Evolutionary conservation across 2,113 vertebrate species (phyloP).

Genomic region (Phrynosoma platyrhinos): DNA sequence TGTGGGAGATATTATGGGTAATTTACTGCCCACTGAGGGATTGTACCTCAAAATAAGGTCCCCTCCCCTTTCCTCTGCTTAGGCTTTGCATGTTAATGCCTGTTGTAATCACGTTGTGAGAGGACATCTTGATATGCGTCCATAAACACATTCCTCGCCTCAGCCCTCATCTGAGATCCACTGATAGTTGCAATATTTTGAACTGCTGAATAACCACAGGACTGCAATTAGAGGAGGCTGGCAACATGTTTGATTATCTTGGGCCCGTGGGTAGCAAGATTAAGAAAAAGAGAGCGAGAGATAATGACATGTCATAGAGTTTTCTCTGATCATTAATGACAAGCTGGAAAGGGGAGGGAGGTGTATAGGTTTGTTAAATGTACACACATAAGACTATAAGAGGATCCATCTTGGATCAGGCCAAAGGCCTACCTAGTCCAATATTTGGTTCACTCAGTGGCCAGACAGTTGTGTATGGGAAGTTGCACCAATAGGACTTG

Average conservation of each 20-base stretch:
- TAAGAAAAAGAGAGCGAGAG: constrained; percentile 53
- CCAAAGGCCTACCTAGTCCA: too few species aligned
- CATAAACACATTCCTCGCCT: constrained; percentile 49
- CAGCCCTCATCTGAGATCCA: constrained; percentile 51
- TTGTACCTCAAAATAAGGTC: constrained; percentile 69
- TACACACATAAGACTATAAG: constrained; percentile 51
- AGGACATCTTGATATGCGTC: constrained; percentile 56
- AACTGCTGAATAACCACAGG: constrained; percentile 44
- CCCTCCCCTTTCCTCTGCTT: constrained; percentile 38
- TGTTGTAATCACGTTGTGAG: constrained; percentile 51
- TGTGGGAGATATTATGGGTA: constrained; percentile 71
- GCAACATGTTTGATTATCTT: constrained; percentile 61
- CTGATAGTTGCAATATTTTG: constrained; percentile 49
- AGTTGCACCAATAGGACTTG: too few species aligned
- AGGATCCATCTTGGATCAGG: constrained; percentile 24
- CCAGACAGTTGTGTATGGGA: too few species aligned
- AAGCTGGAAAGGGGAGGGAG: background rate
- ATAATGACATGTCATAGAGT: constrained; percentile 57
- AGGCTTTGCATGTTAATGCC: constrained; percentile 64
- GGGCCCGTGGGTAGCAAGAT: constrained; percentile 58
- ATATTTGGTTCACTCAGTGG: too few species aligned
- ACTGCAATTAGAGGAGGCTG: constrained; percentile 47
- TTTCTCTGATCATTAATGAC: constrained; percentile 66
- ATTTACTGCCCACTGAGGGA: constrained; percentile 69
- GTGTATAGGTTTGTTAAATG: constrained; percentile 55